Conservation (phyloP, 2,113 vertebrate genomes). For the Raja brachyura region DNA sequence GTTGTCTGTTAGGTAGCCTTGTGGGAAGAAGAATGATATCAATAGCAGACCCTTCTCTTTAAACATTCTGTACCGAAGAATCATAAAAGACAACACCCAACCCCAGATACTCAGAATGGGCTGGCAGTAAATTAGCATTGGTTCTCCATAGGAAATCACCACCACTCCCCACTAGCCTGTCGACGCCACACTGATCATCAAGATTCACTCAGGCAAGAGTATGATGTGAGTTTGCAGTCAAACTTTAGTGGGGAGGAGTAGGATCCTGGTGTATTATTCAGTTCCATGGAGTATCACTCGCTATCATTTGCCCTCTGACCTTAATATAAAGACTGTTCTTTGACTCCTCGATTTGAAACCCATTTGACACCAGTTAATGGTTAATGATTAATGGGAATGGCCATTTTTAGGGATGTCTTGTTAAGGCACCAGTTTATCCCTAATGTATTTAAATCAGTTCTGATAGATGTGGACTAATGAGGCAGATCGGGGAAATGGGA, state of each 20-base stretch:
- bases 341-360: background rate
- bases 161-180: too few species aligned
- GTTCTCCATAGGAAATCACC: too few species aligned
- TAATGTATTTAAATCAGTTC: conserved; percentile 25
- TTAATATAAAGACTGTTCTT: background rate
- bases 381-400: conserved; percentile 13
- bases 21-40: background rate
- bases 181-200: background rate
- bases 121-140: background rate
- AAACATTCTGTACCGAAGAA: background rate
- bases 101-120: background rate
- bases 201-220: background rate
- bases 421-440: conserved; percentile 1
- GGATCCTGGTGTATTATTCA: background rate
- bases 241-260: background rate
- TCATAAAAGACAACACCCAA: background rate
- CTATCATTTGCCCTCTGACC: conserved; percentile 13
- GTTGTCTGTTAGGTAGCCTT: background rate
- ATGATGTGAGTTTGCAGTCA: background rate
- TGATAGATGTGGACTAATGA: conserved; percentile 32
- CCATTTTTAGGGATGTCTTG: background rate
- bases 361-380: conserved; percentile 1
- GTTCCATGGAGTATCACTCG: background rate
- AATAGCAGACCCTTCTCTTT: background rate
- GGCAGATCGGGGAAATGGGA: background rate